Conservation (phyloP, 2,797 vertebrate species). For the Cyclopterus lumpus region DNA sequence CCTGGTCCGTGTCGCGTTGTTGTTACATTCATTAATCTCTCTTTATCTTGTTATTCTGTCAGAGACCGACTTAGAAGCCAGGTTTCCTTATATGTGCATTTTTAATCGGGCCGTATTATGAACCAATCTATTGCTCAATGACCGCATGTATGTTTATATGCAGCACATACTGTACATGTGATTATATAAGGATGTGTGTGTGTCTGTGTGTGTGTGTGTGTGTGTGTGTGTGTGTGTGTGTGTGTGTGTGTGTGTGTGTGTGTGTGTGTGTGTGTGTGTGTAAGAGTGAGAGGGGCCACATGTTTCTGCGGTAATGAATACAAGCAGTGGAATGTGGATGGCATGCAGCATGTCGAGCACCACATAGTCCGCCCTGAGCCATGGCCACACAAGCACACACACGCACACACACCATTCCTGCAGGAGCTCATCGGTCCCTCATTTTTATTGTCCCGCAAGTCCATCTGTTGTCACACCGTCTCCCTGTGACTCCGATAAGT, state of each 20-base stretch:
- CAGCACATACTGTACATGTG: neutral
- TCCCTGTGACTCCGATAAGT: conserved; percentile 27
- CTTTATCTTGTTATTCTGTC: conserved; percentile 13
- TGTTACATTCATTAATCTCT: neutral
- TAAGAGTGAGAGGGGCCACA: conserved; percentile 23
- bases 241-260: conserved; percentile 3
- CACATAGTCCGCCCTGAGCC: conserved; percentile 38
- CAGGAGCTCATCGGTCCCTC: neutral
- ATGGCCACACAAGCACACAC: conserved; percentile 6
- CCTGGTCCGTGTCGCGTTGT: neutral
- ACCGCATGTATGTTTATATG: neutral
- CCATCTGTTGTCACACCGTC: conserved; percentile 53
- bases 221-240: neutral
- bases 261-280: neutral
- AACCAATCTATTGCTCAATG: too few species aligned
- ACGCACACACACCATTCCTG: conserved; percentile 1
- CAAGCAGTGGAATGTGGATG: conserved; percentile 59
- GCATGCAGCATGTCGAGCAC: conserved; percentile 41
- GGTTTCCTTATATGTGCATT: neutral
- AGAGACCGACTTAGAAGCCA: neutral
- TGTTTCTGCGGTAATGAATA: conserved; percentile 64
- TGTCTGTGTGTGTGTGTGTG: neutral
- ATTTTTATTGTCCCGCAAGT: conserved; percentile 32
- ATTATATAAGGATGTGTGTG: neutral
- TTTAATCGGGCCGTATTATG: neutral